Base-by-base conservation (phyloP, 2,888 invertebrate genomes). In the Steinernema carpocapsae region DNA sequence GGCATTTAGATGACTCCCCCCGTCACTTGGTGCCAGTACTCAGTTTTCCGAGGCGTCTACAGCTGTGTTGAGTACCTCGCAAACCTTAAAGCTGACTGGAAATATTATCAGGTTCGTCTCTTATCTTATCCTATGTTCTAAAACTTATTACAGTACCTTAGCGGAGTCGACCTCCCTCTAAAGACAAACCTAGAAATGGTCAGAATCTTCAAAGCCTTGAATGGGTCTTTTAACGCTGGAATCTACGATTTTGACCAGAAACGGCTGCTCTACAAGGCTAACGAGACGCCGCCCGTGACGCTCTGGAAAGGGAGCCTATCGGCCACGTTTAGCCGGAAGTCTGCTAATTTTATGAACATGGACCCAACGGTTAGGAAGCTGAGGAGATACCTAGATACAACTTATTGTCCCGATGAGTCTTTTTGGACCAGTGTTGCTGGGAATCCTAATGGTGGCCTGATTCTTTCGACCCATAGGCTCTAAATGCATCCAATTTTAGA, bases 141-240 rank as follows among this genome's bases (percentile, higher is more conserved):
- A n/a, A n/a, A n/a, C n/a, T n/a, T n/a, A n/a, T n/a, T n/a, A n/a
- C 56, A 78, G 74, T 78, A 78, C 72, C 22, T 79, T 10, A 72
- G 64, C 45, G 79, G 79, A 3, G 46, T 77, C 14, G 80, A 80
- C 46, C 51, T 80, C 7, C 82, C 80, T 1, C 70, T 82, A 48
- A 82, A 80, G 70, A 80, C 80, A 0, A 80, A 80, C 73, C 70
- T 80, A n/a, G 81, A 80, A 70, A 80, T 82, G 80, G 78, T 82
- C 12, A 51, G 80, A 14, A 82, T 80, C 29, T 82, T 80, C 74
- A 80, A 82, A 59, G 42, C 29, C 22, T 51, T 80, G 6, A 80
- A 80, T 56, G 82, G 81, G 12, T 74, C 79, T 0, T 32, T 74
- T 42, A 81, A 74, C 70, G 75, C 74, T 26, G 80, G 82, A 74